Conservation (phyloP, 1,140 invertebrate species). For the Drosophila neocordata region DNA sequence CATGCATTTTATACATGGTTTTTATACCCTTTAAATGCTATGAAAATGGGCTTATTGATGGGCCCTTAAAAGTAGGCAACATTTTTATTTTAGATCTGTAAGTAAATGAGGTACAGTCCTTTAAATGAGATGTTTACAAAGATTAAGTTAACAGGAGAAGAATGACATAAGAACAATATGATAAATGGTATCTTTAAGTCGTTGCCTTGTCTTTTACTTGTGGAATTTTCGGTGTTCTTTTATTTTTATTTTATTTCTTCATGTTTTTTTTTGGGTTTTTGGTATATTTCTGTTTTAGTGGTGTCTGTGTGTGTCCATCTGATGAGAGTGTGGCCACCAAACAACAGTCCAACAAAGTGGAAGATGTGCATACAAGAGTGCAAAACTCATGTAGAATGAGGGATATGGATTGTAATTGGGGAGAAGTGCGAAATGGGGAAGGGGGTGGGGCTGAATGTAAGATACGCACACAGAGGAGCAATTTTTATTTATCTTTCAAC, state of each 20-base stretch:
- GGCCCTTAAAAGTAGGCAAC: not conserved
- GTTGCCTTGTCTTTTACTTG: not conserved
- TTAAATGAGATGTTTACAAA: too few species aligned
- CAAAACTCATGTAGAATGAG: conserved; percentile 6
- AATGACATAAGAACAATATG: not conserved
- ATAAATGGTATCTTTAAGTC: not conserved
- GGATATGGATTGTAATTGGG: conserved; percentile 5
- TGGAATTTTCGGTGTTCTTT: not conserved
- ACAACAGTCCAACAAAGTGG: conserved; percentile 11
- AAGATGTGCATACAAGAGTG: conserved; percentile 11
- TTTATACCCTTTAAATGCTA: not conserved
- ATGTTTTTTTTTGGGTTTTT: not conserved
- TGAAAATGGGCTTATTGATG: not conserved
- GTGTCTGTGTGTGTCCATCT: conserved; percentile 3
- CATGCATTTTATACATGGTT: not conserved
- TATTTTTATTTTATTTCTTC: not conserved
- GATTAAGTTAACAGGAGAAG: too few species aligned
- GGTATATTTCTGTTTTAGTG: not conserved
- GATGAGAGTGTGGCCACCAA: conserved; percentile 9
- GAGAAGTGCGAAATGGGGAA: not conserved
- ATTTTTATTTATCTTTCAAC: conserved; percentile 21
- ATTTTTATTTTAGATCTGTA: not conserved
- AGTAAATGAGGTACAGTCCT: too few species aligned
- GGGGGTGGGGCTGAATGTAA: not conserved
- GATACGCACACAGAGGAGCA: conserved; percentile 17